Evolutionary conservation across 2,888 invertebrate genomes (phyloP), one percentile per base, ranked within the genome.

Genomic region (Scelioninae gen. 2): DNA sequence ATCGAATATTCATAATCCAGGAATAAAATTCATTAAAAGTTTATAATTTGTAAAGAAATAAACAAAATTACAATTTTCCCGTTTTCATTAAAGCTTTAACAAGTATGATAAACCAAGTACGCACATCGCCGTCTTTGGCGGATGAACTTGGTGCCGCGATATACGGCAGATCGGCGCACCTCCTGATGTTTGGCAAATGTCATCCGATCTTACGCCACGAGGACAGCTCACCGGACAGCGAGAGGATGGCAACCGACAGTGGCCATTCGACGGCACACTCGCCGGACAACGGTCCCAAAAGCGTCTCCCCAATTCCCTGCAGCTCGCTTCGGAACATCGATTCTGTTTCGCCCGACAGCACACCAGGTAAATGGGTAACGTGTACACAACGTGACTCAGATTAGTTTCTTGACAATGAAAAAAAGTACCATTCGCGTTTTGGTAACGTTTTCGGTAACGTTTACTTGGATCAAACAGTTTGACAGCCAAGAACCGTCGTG

Each of bases 181-280:
- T 85, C 46, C 80, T 82, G 28, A 75, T 84, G 55, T 70, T 74
- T 15, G 81, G 84, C 52, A 85, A 85, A 73, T 84, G 81, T 72
- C 84, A 83, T 69, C 81, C 82, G 18, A 57, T 76, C 53, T 50
- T 78, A n/a, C 83, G 83, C 2, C 83, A 94, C 80, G 93, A 92
- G 82, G 95, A 95, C 83, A 93, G 93, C 41, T 95, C 95, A 75
- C 95, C 95, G 3, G 95, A 95, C 82, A 95, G 95, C 18, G 95
- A 95, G 81, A 89, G 94, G 74, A 89, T 94, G 78, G 92, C 94
- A 81, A 94, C 89, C 87, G 96, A 96, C 84, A 96, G 96, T 79
- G 96, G 96, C 1, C 95, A 96, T 83, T 96, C 96, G 78, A 96
- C 96, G 15, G 94, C 95, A 46, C 96, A 96, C 85, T 96, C 96